Conservation (phyloP, 37 sponge, comb jelly and placozoan species). For the Aplysina aerophoba region DNA sequence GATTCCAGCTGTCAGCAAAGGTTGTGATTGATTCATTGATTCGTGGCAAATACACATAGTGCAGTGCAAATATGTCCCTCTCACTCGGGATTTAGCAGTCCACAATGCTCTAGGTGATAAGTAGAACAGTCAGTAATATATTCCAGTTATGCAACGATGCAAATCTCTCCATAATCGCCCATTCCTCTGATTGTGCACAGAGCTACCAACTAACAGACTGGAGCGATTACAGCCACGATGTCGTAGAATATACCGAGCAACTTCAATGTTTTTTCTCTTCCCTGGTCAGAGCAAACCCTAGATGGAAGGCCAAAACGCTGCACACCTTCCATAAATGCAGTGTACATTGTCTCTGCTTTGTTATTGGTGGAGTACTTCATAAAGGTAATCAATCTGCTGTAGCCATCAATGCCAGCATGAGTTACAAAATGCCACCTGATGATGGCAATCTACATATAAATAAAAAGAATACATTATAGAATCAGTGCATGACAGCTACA, state of each 20-base stretch:
- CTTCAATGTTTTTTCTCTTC: slow-evolving; percentile 46
- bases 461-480: not conserved
- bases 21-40: slow-evolving; percentile 23
- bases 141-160: slow-evolving; percentile 21
- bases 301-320: slow-evolving; percentile 48
- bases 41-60: slow-evolving; percentile 47
- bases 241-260: slow-evolving; percentile 53
- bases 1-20: slow-evolving; percentile 46
- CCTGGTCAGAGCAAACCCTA: slow-evolving; percentile 57
- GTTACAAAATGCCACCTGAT: slow-evolving; percentile 69
- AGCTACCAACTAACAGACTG: slow-evolving; percentile 47
- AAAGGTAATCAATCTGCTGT: slow-evolving; percentile 42
- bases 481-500: not conserved
- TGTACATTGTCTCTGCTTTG: slow-evolving; percentile 49
- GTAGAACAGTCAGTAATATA: slow-evolving; percentile 54
- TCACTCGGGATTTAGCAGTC: slow-evolving; percentile 44
- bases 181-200: slow-evolving; percentile 54
- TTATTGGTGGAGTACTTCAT: slow-evolving; percentile 54
- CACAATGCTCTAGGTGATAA: slow-evolving; percentile 38
- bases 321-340: slow-evolving; percentile 41
- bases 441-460: slow-evolving; percentile 53
- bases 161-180: slow-evolving; percentile 56
- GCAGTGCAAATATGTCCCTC: slow-evolving; percentile 38
- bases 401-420: slow-evolving; percentile 66
- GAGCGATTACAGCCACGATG: slow-evolving; percentile 39